Conservation (phyloP, 2,888 invertebrate genomes). For the Hyalella azteca region DNA sequence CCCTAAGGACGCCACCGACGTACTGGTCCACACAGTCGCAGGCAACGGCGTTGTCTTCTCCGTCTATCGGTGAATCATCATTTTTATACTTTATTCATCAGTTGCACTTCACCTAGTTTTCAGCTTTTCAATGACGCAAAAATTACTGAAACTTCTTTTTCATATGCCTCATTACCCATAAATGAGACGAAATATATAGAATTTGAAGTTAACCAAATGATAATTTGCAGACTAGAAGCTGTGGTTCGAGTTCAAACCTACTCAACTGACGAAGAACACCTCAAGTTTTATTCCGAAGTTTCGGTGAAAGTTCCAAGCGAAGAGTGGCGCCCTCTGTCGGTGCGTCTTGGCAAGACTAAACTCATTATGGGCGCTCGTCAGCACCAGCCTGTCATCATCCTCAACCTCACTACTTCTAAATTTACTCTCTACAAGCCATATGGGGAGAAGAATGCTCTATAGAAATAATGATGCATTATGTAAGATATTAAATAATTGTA, state of each 20-base stretch:
- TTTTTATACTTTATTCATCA: background rate
- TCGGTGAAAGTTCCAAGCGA: conserved; percentile 38
- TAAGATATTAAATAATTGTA: no score
- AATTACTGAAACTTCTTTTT: no score
- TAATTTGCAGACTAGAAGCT: conserved; percentile 38
- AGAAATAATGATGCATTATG: no score
- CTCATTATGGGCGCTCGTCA: conserved; percentile 43
- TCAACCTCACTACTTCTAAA: conserved; percentile 42
- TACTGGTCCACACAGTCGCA: background rate
- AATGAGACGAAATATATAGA: no score
- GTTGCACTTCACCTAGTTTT: background rate
- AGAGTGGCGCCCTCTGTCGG: conserved; percentile 44
- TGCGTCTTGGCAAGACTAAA: conserved; percentile 40
- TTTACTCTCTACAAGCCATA: conserved; percentile 40
- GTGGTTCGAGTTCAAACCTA: conserved; percentile 42
- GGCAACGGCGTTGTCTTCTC: conserved; percentile 24
- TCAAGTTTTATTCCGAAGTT: conserved; percentile 44
- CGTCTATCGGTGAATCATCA: conserved; percentile 5
- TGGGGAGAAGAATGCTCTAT: background rate
- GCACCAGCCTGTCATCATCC: conserved; percentile 48
- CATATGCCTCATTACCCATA: no score
- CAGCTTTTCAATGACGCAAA: no score
- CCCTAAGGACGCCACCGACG: conserved; percentile 1
- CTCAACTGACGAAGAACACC: conserved; percentile 41
- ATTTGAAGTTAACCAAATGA: no score